Evolutionary conservation across 2,888 invertebrate genomes (phyloP).

Genomic region (Andrena dorsata): DNA sequence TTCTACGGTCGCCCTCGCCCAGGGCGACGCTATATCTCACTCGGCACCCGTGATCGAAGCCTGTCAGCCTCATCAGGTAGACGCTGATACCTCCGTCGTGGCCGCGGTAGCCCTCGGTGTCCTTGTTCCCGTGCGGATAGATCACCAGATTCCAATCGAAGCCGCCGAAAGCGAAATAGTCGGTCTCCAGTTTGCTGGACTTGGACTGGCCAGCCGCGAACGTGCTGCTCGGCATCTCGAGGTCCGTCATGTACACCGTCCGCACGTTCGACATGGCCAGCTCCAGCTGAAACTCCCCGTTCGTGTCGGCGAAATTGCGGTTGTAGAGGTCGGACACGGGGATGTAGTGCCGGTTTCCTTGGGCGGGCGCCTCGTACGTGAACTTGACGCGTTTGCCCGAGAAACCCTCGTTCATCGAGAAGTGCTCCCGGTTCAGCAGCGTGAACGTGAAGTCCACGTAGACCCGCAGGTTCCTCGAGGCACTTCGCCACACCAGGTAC

Average conservation of each 20-base stretch:
- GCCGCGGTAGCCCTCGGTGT: constrained; percentile 77
- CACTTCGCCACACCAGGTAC: constrained; percentile 91
- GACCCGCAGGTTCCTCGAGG: constrained; percentile 91
- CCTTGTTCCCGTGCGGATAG: constrained; percentile 87
- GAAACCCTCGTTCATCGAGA: constrained; percentile 93
- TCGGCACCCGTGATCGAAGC: constrained; percentile 92
- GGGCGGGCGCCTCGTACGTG: constrained; percentile 89
- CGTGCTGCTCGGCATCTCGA: constrained; percentile 83
- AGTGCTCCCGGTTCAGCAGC: constrained; percentile 92
- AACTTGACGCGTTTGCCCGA: constrained; percentile 91
- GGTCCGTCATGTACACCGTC: constrained; percentile 91
- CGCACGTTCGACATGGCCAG: constrained; percentile 91
- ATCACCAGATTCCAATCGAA: constrained; percentile 93
- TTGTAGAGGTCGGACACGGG: constrained; percentile 90
- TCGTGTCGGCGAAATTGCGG: constrained; percentile 91
- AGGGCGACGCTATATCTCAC: constrained; percentile 90
- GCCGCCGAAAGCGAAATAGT: constrained; percentile 92
- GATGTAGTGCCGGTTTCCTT: constrained; percentile 91
- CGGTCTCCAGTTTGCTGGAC: constrained; percentile 87
- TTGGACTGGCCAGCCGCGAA: constrained; percentile 80
- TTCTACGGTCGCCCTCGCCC: constrained; percentile 89
- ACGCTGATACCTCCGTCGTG: constrained; percentile 86
- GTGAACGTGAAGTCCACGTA: constrained; percentile 93
- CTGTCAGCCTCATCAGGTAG: constrained; percentile 91
- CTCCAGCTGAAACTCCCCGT: constrained; percentile 93